Base-by-base conservation (phyloP, 2,113 vertebrate genomes). In the Orientallactaga bullata region DNA sequence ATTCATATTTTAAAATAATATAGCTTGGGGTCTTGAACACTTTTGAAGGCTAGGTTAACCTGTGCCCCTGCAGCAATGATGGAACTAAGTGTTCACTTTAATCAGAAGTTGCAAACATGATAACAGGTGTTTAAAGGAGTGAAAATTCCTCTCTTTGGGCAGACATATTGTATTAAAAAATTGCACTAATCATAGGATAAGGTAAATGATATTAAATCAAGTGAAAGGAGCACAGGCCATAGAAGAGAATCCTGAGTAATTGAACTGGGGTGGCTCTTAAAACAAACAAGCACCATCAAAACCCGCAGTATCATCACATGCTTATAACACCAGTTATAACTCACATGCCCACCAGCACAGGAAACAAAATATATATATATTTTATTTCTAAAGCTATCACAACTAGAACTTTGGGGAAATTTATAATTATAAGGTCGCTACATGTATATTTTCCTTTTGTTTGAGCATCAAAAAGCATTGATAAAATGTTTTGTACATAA, bases 401-500 rank as follows among this genome's bases (percentile, higher is more conserved):
- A 32, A 80, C 12, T 69, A 55, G 0, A 66, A 39, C 28, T 91
- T 58, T 69, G 24, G n/a, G 47, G 61, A 35, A 37, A 88, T 74
- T 12, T 23, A 5, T n/a, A 28, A 81, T 91, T 71, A 80, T 58
- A 88, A 65, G 58, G 21, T n/a, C 55, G 12, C 58, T 66, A 4
- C 26, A 42, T 7, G 16, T 26, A 69, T 84, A 76, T 60, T 85
- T n/a, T 16, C 32, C 60, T 9, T 80, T 65, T 55, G 47, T 11
- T 81, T 78, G 55, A 42, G 30, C 15, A 30, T 16, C 32, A 39
- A n/a, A 65, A 91, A 76, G 8, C 24, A 76, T 58, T 60, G 74
- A 35, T 85, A 80, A 81, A 85, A 85, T 71, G 51, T n/a, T 63
- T 88, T 47, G 32, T 24, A 47, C 81, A 26, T 58, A 93, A 68